Base-by-base conservation (phyloP, 2,888 invertebrate genomes). In the Trypoxylon attenuatum region DNA sequence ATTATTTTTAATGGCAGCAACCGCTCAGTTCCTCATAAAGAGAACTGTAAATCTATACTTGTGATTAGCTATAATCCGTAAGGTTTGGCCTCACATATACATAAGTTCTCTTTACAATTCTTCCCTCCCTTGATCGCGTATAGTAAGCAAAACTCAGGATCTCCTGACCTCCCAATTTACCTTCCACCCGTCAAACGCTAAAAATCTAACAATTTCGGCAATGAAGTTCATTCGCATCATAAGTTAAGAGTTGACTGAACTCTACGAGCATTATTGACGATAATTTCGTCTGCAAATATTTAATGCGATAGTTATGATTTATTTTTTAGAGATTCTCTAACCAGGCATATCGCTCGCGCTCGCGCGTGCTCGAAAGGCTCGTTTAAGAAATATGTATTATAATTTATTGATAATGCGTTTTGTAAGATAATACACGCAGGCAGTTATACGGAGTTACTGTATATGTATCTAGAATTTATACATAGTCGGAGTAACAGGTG, bases 391-490 rank as follows among this genome's bases (percentile, higher is more conserved):
- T 53, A 52, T 76, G 76, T 76, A 70, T 72, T 76, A 78, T 77
- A 71, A 78, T 66, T 79, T 67, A 72, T 74, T 71, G 42, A 66
- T 59, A 65, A 56, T 53, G 52, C 46, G 57, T 65, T 72, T 73
- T 78, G 79, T 77, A 76, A 79, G 58, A 77, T 79, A 77, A 69
- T 66, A 50, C 52, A 59, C 64, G 51, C 58, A 64, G 47, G 65
- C 61, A 73, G 50, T 71, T 66, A 51, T 43, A 63, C 42, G 69
- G 64, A 62, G 51, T 61, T 64, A 65, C 43, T 76, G 69, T 76
- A 73, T 71, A 76, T n/a, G n/a, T n/a, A n/a, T 73, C 76, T 73
- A 76, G 61, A 56, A 57, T 73, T 72, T 76, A 59, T 64, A 75
- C 59, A 73, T 75, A 74, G 54, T 39, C 57, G 57, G 63, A 67